These are phyloP conservation scores for Leistus spinibarbis DNA, from an alignment of 2,888 invertebrate genomes.

Conservation along the genomic window DNA sequence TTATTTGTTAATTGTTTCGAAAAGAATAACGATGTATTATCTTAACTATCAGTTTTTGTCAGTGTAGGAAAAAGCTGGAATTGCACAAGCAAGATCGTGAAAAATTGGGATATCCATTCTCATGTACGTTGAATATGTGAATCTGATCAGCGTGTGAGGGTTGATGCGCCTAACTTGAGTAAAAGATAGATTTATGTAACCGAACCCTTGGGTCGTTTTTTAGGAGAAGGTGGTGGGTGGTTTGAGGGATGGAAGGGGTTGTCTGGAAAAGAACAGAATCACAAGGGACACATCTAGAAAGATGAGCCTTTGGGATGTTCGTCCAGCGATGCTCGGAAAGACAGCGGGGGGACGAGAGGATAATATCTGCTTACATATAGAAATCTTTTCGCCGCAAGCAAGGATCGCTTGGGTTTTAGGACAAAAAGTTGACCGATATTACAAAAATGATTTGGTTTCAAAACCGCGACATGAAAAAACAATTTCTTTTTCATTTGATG, in stretches of 20 bases:
- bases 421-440: not conserved
- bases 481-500: not conserved
- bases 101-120: slow-evolving; percentile 27
- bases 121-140: slow-evolving; percentile 4
- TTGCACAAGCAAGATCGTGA: slow-evolving; percentile 1
- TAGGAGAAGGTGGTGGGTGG: not conserved
- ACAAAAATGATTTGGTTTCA: not conserved
- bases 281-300: not conserved
- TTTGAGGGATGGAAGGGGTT: too few relatives aligned
- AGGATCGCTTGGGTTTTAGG: not conserved
- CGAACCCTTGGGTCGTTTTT: not conserved
- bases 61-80: slow-evolving; percentile 32
- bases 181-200: slow-evolving; percentile 6
- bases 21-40: slow-evolving; percentile 18
- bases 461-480: not conserved
- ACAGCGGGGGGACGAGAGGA: not conserved
- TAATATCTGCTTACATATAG: not conserved
- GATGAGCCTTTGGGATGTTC: slow-evolving; percentile 3
- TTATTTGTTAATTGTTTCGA: not conserved
- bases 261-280: slow-evolving; percentile 4
- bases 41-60: too few relatives aligned
- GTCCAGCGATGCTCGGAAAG: not conserved
- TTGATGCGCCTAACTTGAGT: slow-evolving; percentile 4
- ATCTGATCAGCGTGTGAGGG: not conserved
- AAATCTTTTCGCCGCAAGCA: not conserved